A percentile compares a stretch with the other conserved stretches of the same genome.
These are phyloP conservation scores for Cyprinus carpio DNA, from an alignment of 2,113 vertebrate species.

Conservation along the genomic window DNA sequence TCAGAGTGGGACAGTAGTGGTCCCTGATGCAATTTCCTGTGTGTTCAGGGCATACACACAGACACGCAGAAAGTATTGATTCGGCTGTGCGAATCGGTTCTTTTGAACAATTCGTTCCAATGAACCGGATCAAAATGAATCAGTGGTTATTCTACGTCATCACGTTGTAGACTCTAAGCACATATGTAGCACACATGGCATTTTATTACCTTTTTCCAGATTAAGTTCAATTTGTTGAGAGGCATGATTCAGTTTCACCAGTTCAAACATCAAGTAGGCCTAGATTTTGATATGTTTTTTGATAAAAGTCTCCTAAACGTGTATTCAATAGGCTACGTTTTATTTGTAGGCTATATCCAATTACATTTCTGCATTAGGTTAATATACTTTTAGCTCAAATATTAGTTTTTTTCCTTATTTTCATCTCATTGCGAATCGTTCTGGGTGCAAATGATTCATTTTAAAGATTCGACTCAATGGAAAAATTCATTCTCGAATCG, in stretches of 20 bases:
- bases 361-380: background rate
- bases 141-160: background rate
- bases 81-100: background rate
- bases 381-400: background rate
- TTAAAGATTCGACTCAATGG: background rate
- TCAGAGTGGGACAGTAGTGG: constrained; percentile 43
- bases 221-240: background rate
- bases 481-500: background rate
- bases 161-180: background rate
- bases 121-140: background rate
- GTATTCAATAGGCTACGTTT: background rate
- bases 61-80: background rate
- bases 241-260: background rate
- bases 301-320: too few species aligned
- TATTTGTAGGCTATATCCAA: background rate
- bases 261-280: background rate
- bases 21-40: constrained; percentile 71
- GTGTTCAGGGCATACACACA: constrained; percentile 52
- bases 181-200: background rate
- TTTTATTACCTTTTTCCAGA: too few species aligned
- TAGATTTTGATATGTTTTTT: too few species aligned
- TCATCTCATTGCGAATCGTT: background rate
- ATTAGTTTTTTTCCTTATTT: background rate
- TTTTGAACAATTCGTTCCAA: background rate
- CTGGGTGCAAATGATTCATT: background rate